These are phyloP conservation scores for Dendrolimus punctatus DNA, from an alignment of 1,140 invertebrate genomes.

Conservation along the genomic window DNA sequence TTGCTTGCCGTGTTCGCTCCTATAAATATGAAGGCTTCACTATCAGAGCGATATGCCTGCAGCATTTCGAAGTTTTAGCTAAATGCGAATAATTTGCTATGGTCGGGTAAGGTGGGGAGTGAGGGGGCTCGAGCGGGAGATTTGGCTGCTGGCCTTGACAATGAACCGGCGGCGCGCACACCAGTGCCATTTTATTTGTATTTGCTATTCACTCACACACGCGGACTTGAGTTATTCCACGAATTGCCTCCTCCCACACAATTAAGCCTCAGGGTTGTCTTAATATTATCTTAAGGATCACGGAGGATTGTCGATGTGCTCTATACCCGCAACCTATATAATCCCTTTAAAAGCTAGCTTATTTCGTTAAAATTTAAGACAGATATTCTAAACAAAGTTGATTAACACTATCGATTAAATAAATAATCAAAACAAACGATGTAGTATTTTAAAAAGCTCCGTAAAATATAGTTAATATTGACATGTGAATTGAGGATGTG, in stretches of 20 bases:
- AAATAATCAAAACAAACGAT: no score
- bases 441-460: no score
- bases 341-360: no score
- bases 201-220: conserved; percentile 40
- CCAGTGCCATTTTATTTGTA: conserved; percentile 20
- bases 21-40: conserved; percentile 16
- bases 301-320: not conserved
- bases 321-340: not conserved
- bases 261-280: conserved; percentile 44
- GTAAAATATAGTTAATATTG: no score
- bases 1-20: conserved; percentile 23
- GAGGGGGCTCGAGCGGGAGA: conserved; percentile 51
- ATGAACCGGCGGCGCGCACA: conserved; percentile 65
- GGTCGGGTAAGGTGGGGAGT: conserved; percentile 32
- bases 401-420: no score
- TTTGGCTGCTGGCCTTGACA: conserved; percentile 70
- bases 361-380: not conserved
- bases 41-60: conserved; percentile 25
- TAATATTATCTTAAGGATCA: conserved; percentile 17
- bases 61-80: conserved; percentile 36
- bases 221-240: conserved; percentile 42
- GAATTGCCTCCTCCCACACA: conserved; percentile 61
- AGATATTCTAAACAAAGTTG: no score
- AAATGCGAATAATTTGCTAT: conserved; percentile 50
- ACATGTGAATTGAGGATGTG: no score